phyloP scores from a whole-genome alignment of 2,888 invertebrate species.

The Oasisia sp. region DNA sequence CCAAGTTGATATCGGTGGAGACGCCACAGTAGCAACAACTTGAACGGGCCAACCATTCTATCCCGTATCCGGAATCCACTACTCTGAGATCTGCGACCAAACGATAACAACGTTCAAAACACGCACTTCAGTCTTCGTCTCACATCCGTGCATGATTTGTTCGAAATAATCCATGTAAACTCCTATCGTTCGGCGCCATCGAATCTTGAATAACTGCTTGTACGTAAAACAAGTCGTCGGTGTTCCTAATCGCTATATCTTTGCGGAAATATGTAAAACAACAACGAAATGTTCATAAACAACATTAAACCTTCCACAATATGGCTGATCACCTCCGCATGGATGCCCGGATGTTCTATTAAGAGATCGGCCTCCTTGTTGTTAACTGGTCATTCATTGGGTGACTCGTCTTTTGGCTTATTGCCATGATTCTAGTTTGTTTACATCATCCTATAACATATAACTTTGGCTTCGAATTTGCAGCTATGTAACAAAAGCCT shows the following conservation, averaged over 20 bases:
- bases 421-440: neutral
- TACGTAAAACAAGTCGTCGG: neutral
- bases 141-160: neutral
- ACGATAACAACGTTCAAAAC: conserved; percentile 12
- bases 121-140: neutral
- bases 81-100: neutral
- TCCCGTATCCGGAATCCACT: neutral
- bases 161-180: conserved; percentile 1
- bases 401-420: conserved; percentile 12
- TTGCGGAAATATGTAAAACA: neutral
- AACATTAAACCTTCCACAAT: neutral
- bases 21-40: conserved; percentile 1
- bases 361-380: neutral
- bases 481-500: neutral
- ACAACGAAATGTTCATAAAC: conserved; percentile 5
- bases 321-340: neutral
- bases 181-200: conserved; percentile 17
- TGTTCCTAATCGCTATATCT: neutral
- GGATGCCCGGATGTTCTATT: neutral
- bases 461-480: neutral
- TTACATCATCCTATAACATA: conserved; percentile 3
- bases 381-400: conserved; percentile 1
- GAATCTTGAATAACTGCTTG: neutral
- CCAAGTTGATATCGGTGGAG: neutral
- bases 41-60: neutral